Percentiles rank a stretch among this genome's conserved stretches.
These are phyloP conservation scores for Gobius niger DNA, from an alignment of 2,113 vertebrate species.

Conservation along the genomic window DNA sequence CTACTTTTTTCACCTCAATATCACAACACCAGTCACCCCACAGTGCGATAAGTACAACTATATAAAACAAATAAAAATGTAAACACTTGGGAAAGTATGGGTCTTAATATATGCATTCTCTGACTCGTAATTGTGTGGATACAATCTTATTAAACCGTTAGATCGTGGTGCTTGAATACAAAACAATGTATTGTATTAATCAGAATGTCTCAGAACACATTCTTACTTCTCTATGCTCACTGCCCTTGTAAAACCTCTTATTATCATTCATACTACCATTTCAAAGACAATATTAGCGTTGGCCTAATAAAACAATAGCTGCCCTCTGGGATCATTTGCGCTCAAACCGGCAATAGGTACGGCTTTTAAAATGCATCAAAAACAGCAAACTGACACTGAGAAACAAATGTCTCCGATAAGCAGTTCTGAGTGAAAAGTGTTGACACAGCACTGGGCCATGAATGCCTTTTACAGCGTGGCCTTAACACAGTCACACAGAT, in stretches of 20 bases:
- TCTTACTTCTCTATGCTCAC: not conserved
- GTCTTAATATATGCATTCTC: too few species aligned
- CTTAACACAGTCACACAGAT: conserved; percentile 90
- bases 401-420: conserved; percentile 97
- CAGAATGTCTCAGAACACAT: not conserved
- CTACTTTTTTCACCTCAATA: too few species aligned
- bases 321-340: conserved; percentile 72
- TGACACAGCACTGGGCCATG: conserved; percentile 96
- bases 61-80: too few species aligned
- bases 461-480: conserved; percentile 98
- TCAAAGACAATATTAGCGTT: conserved; percentile 32
- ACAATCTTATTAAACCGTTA: not conserved
- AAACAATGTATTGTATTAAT: not conserved
- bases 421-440: conserved; percentile 99
- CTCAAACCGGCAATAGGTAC: conserved; percentile 83
- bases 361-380: conserved; percentile 83
- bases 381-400: conserved; percentile 92
- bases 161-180: not conserved
- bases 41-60: too few species aligned
- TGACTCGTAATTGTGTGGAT: not conserved
- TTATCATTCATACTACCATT: not conserved
- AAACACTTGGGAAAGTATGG: too few species aligned
- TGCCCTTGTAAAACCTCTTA: not conserved
- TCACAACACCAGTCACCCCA: too few species aligned
- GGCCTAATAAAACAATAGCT: conserved; percentile 10